A percentile compares a stretch with the other conserved stretches of the same genome.
phyloP scores from a whole-genome alignment of 2,113 vertebrate genomes.

The Boulengeromyrus knoepffleri region DNA sequence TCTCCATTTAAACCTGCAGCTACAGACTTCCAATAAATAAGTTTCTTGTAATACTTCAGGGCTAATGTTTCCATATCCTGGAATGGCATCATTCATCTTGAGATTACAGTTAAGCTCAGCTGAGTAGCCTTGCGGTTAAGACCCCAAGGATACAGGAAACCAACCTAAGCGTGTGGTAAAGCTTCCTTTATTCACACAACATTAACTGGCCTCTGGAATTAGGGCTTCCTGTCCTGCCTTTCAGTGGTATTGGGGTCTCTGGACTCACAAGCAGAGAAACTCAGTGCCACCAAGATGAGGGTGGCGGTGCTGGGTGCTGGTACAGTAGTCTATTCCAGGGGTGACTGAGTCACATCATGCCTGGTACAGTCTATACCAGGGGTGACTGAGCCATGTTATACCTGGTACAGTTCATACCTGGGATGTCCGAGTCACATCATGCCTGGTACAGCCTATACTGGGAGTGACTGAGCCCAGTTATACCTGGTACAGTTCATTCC shows the following conservation, averaged over 20 bases:
- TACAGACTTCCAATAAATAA: neutral
- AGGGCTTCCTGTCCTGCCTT: neutral
- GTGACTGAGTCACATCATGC: neutral
- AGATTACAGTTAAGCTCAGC: neutral
- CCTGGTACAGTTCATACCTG: neutral
- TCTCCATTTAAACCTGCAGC: neutral
- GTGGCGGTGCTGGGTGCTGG: neutral
- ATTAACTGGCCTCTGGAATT: neutral
- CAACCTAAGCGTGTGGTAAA: neutral
- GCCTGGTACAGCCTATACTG: neutral
- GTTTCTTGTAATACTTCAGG: neutral
- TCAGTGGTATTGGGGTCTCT: neutral
- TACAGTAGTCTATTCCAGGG: neutral
- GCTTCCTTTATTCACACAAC: neutral
- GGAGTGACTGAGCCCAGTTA: neutral
- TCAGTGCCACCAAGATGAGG: neutral
- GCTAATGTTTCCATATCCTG: neutral
- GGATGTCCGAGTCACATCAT: neutral
- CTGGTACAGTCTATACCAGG: neutral
- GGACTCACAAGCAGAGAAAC: neutral
- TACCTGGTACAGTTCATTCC: neutral
- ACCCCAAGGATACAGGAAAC: neutral
- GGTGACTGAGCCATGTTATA: neutral
- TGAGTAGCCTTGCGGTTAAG: no score
- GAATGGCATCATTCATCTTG: neutral